Evolutionary conservation across 2,888 invertebrate genomes (phyloP), one percentile per base, ranked within the genome.

Genomic region (Drosophila kanekoi): DNA sequence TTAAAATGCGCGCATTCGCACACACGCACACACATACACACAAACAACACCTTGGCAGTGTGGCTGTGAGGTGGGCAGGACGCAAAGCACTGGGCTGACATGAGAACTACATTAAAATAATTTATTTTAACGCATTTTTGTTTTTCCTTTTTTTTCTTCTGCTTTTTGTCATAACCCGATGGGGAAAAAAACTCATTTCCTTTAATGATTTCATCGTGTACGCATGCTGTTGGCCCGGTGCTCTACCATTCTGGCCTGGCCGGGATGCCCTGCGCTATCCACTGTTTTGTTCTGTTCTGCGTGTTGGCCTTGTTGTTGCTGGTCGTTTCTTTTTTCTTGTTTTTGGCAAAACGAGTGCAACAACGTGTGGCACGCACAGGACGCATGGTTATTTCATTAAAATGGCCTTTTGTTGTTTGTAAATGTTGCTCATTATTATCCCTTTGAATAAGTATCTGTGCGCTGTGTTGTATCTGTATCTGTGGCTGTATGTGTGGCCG

Each of bases 31-130:
- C 49, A 57, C 51, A 44, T 58, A 56, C 48, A 59, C 57, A 14
- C 44, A 71, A 23, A 23, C 5, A 23, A 23, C 43, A 28, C 28
- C 9, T 1, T 11, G n/a, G 18, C 28, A 37, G 43, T 0, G 32
- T 18, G 9, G 23, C 40, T 0, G n/a, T 40, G 69, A 16, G 37
- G 47, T 28, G 28, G n/a, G 35, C 33, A 38, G 41, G 14, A 20
- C 47, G 44, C 66, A 65, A 65, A 58, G 67, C 72, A 68, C 73
- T 41, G 69, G 70, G 52, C 72, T 78, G 80, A 90, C 90, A 90
- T 89, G 90, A 91, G 90, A 90, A 90, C 85, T 91, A 90, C 91
- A 91, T 91, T 91, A 91, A 91, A 90, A 90, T 89, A 89, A 90
- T 86, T 91, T 89, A 85, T 89, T 89, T 87, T 87, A 88, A 89